Conservation (phyloP, 2,888 invertebrate species). For the Labia minor region DNA sequence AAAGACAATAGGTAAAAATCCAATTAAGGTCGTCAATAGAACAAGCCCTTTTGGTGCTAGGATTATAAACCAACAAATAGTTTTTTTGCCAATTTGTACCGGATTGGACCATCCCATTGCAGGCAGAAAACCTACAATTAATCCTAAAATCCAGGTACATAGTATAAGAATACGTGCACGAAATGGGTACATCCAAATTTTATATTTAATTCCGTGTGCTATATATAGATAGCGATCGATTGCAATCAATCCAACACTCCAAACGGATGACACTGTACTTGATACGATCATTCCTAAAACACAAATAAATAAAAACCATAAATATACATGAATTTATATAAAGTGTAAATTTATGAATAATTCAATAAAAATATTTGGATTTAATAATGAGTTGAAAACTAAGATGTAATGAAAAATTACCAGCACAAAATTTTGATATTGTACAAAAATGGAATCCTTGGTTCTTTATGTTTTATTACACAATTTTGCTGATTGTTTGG, state of each 20-base stretch:
- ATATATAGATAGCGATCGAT: constrained; percentile 55
- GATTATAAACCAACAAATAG: constrained; percentile 47
- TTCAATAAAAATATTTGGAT: neutral
- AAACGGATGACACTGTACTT: constrained; percentile 51
- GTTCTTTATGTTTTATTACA: too few relatives aligned
- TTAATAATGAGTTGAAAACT: too few relatives aligned
- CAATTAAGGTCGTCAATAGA: constrained; percentile 44
- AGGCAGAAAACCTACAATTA: constrained; percentile 48
- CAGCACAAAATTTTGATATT: too few relatives aligned
- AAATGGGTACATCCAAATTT: constrained; percentile 47
- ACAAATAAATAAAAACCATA: constrained; percentile 20
- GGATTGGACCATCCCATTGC: constrained; percentile 47
- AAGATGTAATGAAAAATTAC: too few relatives aligned
- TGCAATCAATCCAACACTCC: constrained; percentile 52
- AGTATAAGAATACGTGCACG: constrained; percentile 46
- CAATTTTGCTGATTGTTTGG: too few relatives aligned
- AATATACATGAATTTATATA: neutral
- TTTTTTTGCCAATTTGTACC: constrained; percentile 39
- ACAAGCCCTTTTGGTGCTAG: constrained; percentile 46
- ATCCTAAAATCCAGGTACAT: constrained; percentile 48
- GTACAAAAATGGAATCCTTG: too few relatives aligned
- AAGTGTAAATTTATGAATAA: constrained; percentile 20
- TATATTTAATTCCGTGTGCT: constrained; percentile 51
- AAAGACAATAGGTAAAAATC: constrained; percentile 41
- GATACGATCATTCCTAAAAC: constrained; percentile 50